phyloP scores from a whole-genome alignment of 2,797 vertebrate genomes.

The Uromys caudimaculatus region DNA sequence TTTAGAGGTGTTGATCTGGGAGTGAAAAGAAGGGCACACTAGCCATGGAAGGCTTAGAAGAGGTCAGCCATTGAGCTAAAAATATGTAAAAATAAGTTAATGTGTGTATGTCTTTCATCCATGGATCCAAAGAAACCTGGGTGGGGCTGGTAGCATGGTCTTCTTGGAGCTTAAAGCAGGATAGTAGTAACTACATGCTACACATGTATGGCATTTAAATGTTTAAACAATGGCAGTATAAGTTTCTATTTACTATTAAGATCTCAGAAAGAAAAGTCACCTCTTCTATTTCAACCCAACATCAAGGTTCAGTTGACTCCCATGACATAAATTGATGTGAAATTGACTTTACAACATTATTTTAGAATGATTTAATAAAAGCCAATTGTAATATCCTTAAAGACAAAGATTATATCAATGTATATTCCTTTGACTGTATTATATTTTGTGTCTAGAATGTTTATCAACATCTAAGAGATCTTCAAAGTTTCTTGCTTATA shows the following conservation, averaged over 20 bases:
- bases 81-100: background rate
- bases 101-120: background rate
- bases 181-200: background rate
- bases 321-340: conserved; percentile 22
- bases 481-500: background rate
- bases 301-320: background rate
- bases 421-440: conserved; percentile 9
- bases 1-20: too few species aligned
- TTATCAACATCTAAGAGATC: background rate
- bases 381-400: background rate
- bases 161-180: background rate
- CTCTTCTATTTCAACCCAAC: background rate
- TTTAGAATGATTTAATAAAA: conserved; percentile 11
- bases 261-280: background rate
- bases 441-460: background rate
- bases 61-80: background rate
- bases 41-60: background rate
- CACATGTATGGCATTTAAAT: background rate
- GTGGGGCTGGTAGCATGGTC: background rate
- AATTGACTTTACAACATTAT: background rate
- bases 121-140: background rate
- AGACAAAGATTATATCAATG: background rate
- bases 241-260: background rate
- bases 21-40: background rate
- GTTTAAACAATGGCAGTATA: background rate